Conservation (phyloP, 2,888 invertebrate species). For the Tenthredo scrophulariae region DNA sequence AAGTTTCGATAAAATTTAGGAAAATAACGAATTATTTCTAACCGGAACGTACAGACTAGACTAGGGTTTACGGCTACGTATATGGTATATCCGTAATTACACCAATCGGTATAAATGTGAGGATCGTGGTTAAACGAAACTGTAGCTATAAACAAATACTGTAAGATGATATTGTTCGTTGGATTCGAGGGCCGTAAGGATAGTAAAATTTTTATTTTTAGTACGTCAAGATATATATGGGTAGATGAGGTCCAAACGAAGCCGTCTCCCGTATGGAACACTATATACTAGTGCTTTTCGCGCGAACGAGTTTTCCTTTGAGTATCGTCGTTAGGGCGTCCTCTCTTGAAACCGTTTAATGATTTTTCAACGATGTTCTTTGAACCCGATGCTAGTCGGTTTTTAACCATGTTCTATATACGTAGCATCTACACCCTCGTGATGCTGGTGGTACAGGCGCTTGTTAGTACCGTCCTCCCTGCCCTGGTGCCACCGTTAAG, state of each 20-base stretch:
- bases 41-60: not conserved
- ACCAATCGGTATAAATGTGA: not conserved
- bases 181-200: not conserved
- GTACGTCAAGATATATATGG: not conserved
- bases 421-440: not conserved
- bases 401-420: constrained; percentile 16
- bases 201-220: not conserved
- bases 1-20: too few relatives aligned
- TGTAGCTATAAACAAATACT: not conserved
- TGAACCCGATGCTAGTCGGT: constrained; percentile 12
- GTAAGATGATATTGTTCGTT: not conserved
- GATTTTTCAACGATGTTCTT: constrained; percentile 28
- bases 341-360: constrained; percentile 29
- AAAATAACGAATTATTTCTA: too few relatives aligned
- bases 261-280: not conserved
- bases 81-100: not conserved
- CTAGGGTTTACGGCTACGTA: not conserved
- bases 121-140: not conserved
- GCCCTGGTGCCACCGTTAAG: constrained; percentile 10
- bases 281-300: not conserved
- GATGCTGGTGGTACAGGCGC: not conserved
- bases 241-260: not conserved
- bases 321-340: constrained; percentile 10
- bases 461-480: constrained; percentile 12
- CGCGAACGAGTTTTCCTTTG: constrained; percentile 26